Evolutionary conservation across 2,113 vertebrate species (phyloP).

Genomic region (Callocephalon fimbriatum): DNA sequence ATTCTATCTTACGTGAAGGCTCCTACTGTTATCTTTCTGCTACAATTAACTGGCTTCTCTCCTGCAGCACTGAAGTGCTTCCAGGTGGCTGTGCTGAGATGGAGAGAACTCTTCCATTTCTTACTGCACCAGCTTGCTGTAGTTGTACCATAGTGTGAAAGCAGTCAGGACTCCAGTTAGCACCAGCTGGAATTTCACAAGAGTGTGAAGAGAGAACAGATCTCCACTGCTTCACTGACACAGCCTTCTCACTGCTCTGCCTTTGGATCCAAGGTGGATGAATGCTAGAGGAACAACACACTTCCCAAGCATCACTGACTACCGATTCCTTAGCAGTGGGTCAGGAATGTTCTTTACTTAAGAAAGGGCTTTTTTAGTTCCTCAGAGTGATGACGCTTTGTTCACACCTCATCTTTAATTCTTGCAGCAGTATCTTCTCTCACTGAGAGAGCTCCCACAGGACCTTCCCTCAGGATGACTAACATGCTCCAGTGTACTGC

Average conservation of each 20-base stretch:
- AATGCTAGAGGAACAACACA: not conserved
- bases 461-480: not conserved
- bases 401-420: slow-evolving; percentile 9
- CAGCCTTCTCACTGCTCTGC: not conserved
- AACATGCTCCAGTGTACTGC: not conserved
- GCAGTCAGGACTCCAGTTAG: not conserved
- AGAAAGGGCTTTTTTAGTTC: not conserved
- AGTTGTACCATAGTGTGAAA: rapidly evolving
- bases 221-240: not conserved
- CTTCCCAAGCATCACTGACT: not conserved
- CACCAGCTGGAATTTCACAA: not conserved
- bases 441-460: not conserved
- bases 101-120: not conserved
- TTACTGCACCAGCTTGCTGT: not conserved
- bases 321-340: not conserved
- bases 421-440: not conserved
- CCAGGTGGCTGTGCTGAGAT: not conserved
- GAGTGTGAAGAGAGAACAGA: not conserved
- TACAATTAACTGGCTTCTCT: not conserved
- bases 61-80: not conserved
- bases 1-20: not conserved
- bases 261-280: not conserved
- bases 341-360: not conserved
- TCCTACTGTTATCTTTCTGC: not conserved
- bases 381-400: not conserved